These are phyloP conservation scores for Capricornis sumatraensis DNA, from an alignment of 2,113 vertebrate species.

Conservation along the genomic window DNA sequence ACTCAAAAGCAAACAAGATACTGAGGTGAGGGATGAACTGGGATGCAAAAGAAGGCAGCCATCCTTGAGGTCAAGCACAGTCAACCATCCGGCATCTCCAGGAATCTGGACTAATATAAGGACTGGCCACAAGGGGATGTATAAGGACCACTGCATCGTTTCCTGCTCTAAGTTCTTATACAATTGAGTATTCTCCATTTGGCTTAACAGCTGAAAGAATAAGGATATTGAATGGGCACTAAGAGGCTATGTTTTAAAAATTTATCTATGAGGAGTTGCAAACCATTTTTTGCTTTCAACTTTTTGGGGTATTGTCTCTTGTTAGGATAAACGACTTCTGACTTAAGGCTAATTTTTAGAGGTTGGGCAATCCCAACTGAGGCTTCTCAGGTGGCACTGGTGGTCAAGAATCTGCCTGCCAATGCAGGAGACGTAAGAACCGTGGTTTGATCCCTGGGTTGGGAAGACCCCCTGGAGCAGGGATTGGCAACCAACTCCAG, in stretches of 20 bases:
- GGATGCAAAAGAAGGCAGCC: background rate
- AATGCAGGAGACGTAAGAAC: background rate
- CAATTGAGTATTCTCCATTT: background rate
- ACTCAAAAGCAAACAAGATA: background rate
- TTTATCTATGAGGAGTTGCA: background rate
- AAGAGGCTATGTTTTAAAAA: background rate
- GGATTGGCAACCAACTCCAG: background rate
- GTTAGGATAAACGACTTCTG: background rate
- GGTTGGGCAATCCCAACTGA: background rate
- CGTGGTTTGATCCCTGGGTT: background rate
- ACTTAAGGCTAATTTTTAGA: background rate
- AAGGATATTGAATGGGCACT: background rate
- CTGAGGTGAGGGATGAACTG: background rate
- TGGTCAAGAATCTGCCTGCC: background rate
- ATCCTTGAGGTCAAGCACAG: background rate
- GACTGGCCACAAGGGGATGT: background rate
- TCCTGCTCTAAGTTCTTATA: background rate
- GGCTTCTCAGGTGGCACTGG: background rate
- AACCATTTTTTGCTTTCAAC: background rate
- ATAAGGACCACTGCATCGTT: background rate
- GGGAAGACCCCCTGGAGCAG: background rate
- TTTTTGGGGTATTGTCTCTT: background rate
- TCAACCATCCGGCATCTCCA: background rate
- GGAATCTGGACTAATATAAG: background rate
- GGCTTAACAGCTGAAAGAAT: background rate